phyloP scores from a whole-genome alignment of 2,888 invertebrate species.

The Alitta virens region DNA sequence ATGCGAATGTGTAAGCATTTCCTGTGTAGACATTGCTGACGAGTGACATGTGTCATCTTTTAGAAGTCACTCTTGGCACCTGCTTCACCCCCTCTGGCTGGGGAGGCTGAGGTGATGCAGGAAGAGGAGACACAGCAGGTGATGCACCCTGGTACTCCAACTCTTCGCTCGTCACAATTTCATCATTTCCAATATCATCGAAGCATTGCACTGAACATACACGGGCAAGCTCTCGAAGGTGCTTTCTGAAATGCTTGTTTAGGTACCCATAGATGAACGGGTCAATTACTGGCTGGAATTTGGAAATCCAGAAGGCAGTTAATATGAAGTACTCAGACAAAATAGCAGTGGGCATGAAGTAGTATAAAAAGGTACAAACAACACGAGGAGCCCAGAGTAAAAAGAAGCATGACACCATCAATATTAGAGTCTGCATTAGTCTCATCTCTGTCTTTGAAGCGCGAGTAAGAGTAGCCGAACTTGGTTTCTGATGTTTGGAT shows the following conservation, averaged over 20 bases:
- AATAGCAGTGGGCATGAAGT: not conserved
- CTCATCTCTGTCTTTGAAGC: conserved; percentile 11
- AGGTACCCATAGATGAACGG: conserved; percentile 18
- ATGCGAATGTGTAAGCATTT: not conserved
- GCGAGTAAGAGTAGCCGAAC: not conserved
- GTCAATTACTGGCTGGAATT: conserved; percentile 9
- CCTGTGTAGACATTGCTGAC: too few relatives aligned
- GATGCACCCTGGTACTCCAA: not conserved
- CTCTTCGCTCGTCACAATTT: not conserved
- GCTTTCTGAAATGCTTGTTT: conserved; percentile 8
- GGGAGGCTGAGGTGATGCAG: too few relatives aligned
- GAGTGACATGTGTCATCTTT: too few relatives aligned
- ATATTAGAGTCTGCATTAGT: conserved; percentile 6
- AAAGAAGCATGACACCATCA: conserved; percentile 13
- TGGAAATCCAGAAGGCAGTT: conserved; percentile 10
- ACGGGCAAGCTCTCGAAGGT: not conserved
- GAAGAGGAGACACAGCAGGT: too few relatives aligned
- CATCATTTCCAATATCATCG: not conserved
- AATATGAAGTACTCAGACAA: conserved; percentile 4
- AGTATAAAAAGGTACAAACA: not conserved
- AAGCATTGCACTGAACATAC: not conserved
- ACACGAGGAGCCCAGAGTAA: conserved; percentile 14
- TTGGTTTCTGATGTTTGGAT: not conserved
- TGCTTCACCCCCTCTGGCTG: too few relatives aligned
- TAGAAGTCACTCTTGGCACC: too few relatives aligned